A percentile compares a stretch with the other conserved stretches of the same genome.
These are phyloP conservation scores for Gracilinanus agilis DNA, from an alignment of 2,113 vertebrate species.

Conservation along the genomic window DNA sequence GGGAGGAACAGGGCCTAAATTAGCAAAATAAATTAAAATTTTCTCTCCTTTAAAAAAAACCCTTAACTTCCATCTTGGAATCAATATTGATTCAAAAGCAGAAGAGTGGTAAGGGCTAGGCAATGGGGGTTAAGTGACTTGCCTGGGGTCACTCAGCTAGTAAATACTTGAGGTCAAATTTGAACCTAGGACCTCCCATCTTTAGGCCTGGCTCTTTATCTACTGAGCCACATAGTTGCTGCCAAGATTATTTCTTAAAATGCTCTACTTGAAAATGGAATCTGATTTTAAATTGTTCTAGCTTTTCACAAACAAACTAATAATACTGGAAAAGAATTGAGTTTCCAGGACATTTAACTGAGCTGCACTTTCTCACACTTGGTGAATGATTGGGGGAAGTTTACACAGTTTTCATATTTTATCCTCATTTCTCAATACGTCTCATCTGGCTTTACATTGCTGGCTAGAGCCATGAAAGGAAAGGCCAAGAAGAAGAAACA, in stretches of 20 bases:
- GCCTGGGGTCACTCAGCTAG: no score
- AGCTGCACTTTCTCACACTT: conserved; percentile 38
- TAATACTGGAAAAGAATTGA: conserved; percentile 29
- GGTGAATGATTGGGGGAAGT: neutral
- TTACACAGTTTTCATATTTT: neutral
- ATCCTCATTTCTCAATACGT: neutral
- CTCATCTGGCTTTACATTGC: neutral
- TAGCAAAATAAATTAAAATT: neutral
- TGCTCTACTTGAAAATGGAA: neutral
- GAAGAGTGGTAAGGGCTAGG: no score
- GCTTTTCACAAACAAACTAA: conserved; percentile 7
- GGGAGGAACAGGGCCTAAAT: neutral
- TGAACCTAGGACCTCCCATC: no score
- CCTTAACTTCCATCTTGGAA: no score
- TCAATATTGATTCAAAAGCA: no score
- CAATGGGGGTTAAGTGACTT: no score
- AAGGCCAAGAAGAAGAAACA: conserved; percentile 42
- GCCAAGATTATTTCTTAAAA: neutral
- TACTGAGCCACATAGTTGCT: no score
- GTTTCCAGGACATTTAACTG: conserved; percentile 34
- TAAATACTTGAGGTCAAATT: no score
- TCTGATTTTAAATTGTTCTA: neutral
- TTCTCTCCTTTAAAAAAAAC: no score
- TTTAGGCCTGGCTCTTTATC: no score
- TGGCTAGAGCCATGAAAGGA: conserved; percentile 30